phyloP scores from a whole-genome alignment of 2,888 invertebrate genomes.

The Erebia ligea region DNA sequence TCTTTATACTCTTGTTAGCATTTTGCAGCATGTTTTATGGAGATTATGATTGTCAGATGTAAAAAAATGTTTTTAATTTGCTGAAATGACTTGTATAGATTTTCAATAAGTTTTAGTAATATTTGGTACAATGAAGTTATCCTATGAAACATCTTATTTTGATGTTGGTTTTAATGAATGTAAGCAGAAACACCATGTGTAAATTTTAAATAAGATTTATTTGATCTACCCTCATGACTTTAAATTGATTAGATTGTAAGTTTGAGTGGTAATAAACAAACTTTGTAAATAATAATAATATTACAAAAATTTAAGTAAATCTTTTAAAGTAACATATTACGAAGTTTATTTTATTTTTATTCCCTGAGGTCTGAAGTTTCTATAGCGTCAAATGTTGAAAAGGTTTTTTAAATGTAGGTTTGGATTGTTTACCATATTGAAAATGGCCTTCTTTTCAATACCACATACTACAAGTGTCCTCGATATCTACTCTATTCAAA shows the following conservation, averaged over 20 bases:
- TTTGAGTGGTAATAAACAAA: slow-evolving; percentile 72
- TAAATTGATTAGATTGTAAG: slow-evolving; percentile 74
- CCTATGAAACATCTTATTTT: slow-evolving; percentile 58
- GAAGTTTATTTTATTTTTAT: slow-evolving; percentile 68
- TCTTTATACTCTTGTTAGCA: slow-evolving; percentile 53
- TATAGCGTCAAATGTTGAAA: slow-evolving; percentile 32
- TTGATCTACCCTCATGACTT: slow-evolving; percentile 78
- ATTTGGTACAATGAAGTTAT: slow-evolving; percentile 70
- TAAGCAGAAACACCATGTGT: slow-evolving; percentile 67
- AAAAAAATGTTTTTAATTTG: slow-evolving; percentile 44
- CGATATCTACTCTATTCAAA: slow-evolving; percentile 19
- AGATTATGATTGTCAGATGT: slow-evolving; percentile 52
- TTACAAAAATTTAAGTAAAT: slow-evolving; percentile 78
- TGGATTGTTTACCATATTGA: neutral
- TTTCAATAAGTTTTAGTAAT: slow-evolving; percentile 48
- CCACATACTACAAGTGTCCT: slow-evolving; percentile 15
- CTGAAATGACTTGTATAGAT: slow-evolving; percentile 46
- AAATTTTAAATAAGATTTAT: slow-evolving; percentile 76
- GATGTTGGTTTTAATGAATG: slow-evolving; percentile 63
- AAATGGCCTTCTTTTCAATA: slow-evolving; percentile 39
- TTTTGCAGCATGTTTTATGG: slow-evolving; percentile 52
- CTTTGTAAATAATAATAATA: slow-evolving; percentile 81
- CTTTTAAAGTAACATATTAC: slow-evolving; percentile 77
- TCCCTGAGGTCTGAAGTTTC: slow-evolving; percentile 76
- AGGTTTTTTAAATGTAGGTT: slow-evolving; percentile 26